Evolutionary conservation across 2,113 vertebrate genomes (phyloP).

Genomic region (Callorhinus ursinus): DNA sequence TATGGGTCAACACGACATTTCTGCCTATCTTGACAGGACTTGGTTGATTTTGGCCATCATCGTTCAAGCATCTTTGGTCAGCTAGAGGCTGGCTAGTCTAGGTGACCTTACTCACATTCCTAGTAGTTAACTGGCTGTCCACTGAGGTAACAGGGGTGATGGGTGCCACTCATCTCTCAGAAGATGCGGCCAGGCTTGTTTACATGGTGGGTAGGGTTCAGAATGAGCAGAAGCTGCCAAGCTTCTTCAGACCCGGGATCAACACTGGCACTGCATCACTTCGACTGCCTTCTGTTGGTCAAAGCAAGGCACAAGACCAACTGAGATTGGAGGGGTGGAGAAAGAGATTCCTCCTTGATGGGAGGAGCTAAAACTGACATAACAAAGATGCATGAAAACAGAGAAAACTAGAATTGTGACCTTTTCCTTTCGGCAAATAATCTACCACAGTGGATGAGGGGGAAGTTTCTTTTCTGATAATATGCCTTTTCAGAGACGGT

Average conservation of each 20-base stretch:
- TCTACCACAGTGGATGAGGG: not conserved
- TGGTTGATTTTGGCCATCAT: not conserved
- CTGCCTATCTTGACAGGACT: not conserved
- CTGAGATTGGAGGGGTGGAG: not conserved
- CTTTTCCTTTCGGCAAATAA: not conserved
- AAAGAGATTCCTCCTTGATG: not conserved
- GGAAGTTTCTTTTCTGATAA: not conserved
- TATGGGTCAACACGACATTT: not conserved
- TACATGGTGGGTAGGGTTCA: not conserved
- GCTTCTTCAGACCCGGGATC: not conserved
- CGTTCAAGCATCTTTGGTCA: not conserved
- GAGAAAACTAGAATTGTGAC: not conserved
- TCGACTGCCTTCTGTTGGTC: not conserved
- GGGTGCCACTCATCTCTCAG: not conserved
- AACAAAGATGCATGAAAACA: not conserved
- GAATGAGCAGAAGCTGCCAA: not conserved
- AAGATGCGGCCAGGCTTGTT: not conserved
- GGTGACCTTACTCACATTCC: not conserved
- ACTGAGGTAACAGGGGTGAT: not conserved
- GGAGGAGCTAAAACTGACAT: not conserved
- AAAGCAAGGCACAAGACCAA: not conserved
- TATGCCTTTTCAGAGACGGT: not conserved
- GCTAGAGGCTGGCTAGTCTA: not conserved
- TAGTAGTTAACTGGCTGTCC: not conserved
- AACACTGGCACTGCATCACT: no score